Percentiles rank a stretch among this genome's conserved stretches.
Conservation (phyloP, 2,888 invertebrate species). For the Drepanosiphum platanoidis region DNA sequence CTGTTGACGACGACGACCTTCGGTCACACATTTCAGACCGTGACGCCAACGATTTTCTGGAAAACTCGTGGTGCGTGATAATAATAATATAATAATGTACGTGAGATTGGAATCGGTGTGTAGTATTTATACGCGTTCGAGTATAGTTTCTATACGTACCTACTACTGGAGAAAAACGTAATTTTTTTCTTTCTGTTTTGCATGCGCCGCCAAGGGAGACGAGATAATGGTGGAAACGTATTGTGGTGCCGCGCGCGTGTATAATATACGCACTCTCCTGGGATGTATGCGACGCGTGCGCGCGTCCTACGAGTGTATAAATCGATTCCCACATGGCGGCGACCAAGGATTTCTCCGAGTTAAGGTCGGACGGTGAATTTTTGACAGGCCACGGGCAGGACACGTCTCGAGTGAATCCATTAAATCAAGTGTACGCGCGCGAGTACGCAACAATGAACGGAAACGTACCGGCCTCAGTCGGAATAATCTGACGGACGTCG, state of each 20-base stretch:
- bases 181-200: slow-evolving; percentile 22
- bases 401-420: neutral
- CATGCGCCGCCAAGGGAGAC: neutral
- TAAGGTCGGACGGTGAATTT: slow-evolving; percentile 29
- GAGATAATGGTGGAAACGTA: neutral
- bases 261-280: neutral
- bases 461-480: neutral
- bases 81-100: neutral
- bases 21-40: slow-evolving; percentile 40
- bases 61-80: slow-evolving; percentile 45
- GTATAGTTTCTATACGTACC: neutral
- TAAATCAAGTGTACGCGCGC: neutral
- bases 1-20: slow-evolving; percentile 44
- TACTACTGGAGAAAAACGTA: slow-evolving; percentile 19
- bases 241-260: neutral
- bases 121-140: too few species aligned
- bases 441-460: neutral
- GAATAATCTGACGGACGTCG: neutral
- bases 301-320: neutral
- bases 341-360: slow-evolving; percentile 17
- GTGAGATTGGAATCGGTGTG: neutral
- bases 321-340: neutral
- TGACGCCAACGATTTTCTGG: slow-evolving; percentile 45
- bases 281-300: too few species aligned
- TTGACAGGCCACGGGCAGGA: neutral